Percentiles rank a stretch among this genome's conserved stretches.
Evolutionary conservation across 2,888 invertebrate species (phyloP).

Genomic region (Anagyrus pseudococci): DNA sequence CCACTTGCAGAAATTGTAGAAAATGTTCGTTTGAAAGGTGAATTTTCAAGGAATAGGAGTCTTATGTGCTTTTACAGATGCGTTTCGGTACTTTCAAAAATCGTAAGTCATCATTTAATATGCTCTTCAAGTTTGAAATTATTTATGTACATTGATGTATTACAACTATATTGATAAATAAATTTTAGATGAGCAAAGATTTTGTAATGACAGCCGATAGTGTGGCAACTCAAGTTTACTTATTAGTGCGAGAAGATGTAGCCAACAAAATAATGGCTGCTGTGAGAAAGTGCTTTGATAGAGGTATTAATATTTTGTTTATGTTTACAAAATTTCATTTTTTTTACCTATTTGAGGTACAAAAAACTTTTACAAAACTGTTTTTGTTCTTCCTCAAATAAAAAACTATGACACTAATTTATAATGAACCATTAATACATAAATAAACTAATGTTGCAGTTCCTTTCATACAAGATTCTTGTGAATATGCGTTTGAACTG

Average conservation of each 20-base stretch:
- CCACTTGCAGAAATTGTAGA: no score
- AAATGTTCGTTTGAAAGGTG: background rate
- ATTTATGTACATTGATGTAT: no score
- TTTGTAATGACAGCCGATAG: background rate
- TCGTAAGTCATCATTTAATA: constrained; percentile 30
- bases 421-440: no score
- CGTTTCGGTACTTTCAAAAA: constrained; percentile 22
- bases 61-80: constrained; percentile 37
- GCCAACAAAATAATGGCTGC: constrained; percentile 8
- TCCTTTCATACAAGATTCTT: background rate
- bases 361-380: no score
- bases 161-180: no score
- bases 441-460: no score
- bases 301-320: constrained; percentile 7
- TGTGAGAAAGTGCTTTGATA: background rate
- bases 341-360: no score
- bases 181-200: constrained; percentile 16
- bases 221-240: constrained; percentile 11
- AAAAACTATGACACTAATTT: no score
- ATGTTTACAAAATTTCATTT: no score
- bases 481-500: constrained; percentile 18
- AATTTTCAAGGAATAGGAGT: constrained; percentile 13
- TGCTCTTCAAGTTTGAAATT: no score
- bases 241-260: constrained; percentile 14
- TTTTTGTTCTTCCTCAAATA: no score